These are phyloP conservation scores for Chrysogorgia sp. DNA, from an alignment of 92 coral and sea anemone genomes.

Conservation along the genomic window DNA sequence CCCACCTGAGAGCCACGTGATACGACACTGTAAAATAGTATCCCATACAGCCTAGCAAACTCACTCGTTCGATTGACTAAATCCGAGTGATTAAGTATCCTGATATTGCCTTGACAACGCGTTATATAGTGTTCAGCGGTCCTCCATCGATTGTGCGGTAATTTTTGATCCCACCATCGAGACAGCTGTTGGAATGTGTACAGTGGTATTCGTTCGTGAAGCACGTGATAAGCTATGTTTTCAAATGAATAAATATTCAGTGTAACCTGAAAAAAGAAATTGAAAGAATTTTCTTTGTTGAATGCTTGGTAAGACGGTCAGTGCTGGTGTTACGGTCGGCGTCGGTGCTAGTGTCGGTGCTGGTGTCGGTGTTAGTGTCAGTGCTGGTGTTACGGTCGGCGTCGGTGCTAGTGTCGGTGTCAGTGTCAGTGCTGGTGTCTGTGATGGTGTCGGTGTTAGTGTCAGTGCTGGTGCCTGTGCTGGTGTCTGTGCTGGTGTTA, in stretches of 20 bases:
- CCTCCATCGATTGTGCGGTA: constrained; percentile 85
- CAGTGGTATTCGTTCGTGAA: constrained; percentile 92
- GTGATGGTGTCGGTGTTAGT: no score
- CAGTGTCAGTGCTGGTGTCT: no score
- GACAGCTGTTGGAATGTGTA: constrained; percentile 83
- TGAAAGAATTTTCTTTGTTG: not conserved
- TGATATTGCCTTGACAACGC: constrained; percentile 88
- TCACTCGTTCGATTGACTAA: constrained; percentile 96
- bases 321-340: no score
- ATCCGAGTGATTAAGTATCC: constrained; percentile 81
- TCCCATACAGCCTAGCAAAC: constrained; percentile 98
- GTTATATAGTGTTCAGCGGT: constrained; percentile 89
- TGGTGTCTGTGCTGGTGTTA: no score
- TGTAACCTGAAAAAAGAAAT: constrained; percentile 63
- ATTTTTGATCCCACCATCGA: constrained; percentile 97
- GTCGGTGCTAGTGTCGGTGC: no score
- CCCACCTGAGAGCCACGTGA: constrained; percentile 98
- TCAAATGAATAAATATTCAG: constrained; percentile 86
- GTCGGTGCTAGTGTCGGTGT: no score
- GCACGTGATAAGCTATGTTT: constrained; percentile 91
- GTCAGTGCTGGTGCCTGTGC: no score
- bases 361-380: no score
- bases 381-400: no score
- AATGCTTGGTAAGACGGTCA: no score
- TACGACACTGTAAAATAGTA: constrained; percentile 85